A percentile compares a stretch with the other conserved stretches of the same genome.
Conservation (phyloP, 2,113 vertebrate genomes). For the Gila orcuttii region DNA sequence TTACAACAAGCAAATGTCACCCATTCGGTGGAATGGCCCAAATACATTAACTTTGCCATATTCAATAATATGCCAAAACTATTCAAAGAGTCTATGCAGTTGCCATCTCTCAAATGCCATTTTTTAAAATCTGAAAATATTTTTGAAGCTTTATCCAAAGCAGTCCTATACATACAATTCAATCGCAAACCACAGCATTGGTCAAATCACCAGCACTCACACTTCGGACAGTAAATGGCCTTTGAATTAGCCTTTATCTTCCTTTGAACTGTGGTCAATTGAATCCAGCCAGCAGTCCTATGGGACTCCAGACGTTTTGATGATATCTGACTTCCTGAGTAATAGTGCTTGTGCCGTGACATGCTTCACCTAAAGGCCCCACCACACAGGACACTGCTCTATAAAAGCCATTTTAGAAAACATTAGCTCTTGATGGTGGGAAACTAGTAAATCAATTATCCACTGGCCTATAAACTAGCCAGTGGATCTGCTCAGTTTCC, state of each 20-base stretch:
- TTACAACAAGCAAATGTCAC: no score
- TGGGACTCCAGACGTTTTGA: slow-evolving; percentile 30
- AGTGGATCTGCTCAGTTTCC: not conserved
- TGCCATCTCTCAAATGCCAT: not conserved
- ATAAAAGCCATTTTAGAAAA: slow-evolving; percentile 33
- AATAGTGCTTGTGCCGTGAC: slow-evolving; percentile 44
- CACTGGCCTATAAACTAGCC: not conserved
- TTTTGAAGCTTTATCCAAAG: not conserved
- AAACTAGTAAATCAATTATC: slow-evolving; percentile 29
- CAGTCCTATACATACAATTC: no score
- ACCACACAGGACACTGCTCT: slow-evolving; percentile 25
- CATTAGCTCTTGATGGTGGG: slow-evolving; percentile 2
- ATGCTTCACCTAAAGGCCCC: slow-evolving; percentile 34
- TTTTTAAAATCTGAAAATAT: not conserved
- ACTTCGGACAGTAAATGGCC: slow-evolving; percentile 13
- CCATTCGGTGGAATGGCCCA: no score
- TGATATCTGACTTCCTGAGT: slow-evolving; percentile 43
- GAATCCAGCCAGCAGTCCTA: slow-evolving; percentile 15
- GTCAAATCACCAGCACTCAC: not conserved
- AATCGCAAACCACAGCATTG: not conserved
- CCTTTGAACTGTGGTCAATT: slow-evolving; percentile 37
- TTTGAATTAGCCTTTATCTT: slow-evolving; percentile 34
- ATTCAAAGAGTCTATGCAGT: not conserved
- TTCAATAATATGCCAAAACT: no score
- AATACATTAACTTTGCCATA: no score